Conservation (phyloP, 2,888 invertebrate species). For the Chrysina gloriosa region DNA sequence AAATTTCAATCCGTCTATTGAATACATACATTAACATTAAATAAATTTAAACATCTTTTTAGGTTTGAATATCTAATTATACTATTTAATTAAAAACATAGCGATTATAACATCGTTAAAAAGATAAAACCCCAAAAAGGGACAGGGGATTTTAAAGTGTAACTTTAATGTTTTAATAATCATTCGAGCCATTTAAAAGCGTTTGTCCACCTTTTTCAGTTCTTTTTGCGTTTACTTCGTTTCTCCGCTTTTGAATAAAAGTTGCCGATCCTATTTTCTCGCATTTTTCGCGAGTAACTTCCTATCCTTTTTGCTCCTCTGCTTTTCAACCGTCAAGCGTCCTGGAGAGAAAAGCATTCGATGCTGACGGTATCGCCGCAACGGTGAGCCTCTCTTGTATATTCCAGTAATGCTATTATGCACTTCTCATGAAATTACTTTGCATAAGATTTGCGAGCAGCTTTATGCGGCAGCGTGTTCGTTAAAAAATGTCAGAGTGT, state of each 20-base stretch:
- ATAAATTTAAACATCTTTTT: too few species aligned
- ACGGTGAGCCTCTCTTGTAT: conserved; percentile 46
- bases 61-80: too few species aligned
- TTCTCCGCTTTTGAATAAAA: conserved; percentile 12
- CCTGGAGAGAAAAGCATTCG: conserved; percentile 8
- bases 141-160: too few species aligned
- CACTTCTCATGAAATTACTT: conserved; percentile 57
- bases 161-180: background rate
- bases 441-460: conserved; percentile 53
- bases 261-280: conserved; percentile 30
- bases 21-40: too few species aligned
- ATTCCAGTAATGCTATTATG: conserved; percentile 54
- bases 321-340: background rate
- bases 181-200: conserved; percentile 11
- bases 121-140: too few species aligned
- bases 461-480: conserved; percentile 53
- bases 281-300: conserved; percentile 21
- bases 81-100: too few species aligned
- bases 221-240: conserved; percentile 5
- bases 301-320: conserved; percentile 3
- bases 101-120: too few species aligned
- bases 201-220: conserved; percentile 5
- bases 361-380: conserved; percentile 35
- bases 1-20: too few species aligned
- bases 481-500: conserved; percentile 54